These are phyloP conservation scores for Drosophila jambulina DNA, from an alignment of 1,140 invertebrate genomes.

Conservation along the genomic window DNA sequence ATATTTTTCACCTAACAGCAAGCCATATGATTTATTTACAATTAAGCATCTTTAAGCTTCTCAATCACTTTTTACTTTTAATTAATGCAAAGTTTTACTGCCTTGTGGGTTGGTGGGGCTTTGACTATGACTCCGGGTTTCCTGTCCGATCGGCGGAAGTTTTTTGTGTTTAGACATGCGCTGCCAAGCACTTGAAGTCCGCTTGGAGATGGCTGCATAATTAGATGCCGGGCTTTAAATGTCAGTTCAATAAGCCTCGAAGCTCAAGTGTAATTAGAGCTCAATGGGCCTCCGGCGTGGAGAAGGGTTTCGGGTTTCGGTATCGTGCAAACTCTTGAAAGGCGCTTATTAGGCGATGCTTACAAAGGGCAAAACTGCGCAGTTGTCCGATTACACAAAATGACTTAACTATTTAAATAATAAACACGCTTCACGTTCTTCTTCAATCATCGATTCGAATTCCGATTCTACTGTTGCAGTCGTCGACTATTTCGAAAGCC, in stretches of 20 bases:
- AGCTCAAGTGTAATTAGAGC: slow-evolving; percentile 36
- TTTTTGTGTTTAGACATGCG: slow-evolving; percentile 65
- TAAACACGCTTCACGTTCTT: slow-evolving; percentile 63
- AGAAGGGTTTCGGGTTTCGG: slow-evolving; percentile 11
- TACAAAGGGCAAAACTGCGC: slow-evolving; percentile 66
- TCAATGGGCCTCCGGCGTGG: slow-evolving; percentile 11
- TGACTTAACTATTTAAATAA: slow-evolving; percentile 71
- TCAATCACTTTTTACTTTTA: slow-evolving; percentile 68
- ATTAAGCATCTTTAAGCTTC: slow-evolving; percentile 63
- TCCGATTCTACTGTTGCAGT: slow-evolving; percentile 30
- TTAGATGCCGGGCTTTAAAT: slow-evolving; percentile 68
- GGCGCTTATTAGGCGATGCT: slow-evolving; percentile 37
- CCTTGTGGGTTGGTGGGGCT: slow-evolving; percentile 4
- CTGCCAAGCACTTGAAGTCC: slow-evolving; percentile 58
- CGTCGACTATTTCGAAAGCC: slow-evolving; percentile 22
- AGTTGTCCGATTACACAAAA: slow-evolving; percentile 63
- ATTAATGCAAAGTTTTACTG: slow-evolving; percentile 67
- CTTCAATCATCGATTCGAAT: slow-evolving; percentile 23
- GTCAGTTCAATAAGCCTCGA: slow-evolving; percentile 48
- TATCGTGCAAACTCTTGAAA: slow-evolving; percentile 36
- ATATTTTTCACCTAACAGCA: slow-evolving; percentile 4
- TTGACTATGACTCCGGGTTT: slow-evolving; percentile 55
- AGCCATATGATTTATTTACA: slow-evolving; percentile 69
- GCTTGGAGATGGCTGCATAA: slow-evolving; percentile 58
- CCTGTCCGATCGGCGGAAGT: slow-evolving; percentile 73